A percentile compares a stretch with the other conserved stretches of the same genome.
Evolutionary conservation across 2,797 vertebrate species (phyloP).

Genomic region (Danio kyathit): DNA sequence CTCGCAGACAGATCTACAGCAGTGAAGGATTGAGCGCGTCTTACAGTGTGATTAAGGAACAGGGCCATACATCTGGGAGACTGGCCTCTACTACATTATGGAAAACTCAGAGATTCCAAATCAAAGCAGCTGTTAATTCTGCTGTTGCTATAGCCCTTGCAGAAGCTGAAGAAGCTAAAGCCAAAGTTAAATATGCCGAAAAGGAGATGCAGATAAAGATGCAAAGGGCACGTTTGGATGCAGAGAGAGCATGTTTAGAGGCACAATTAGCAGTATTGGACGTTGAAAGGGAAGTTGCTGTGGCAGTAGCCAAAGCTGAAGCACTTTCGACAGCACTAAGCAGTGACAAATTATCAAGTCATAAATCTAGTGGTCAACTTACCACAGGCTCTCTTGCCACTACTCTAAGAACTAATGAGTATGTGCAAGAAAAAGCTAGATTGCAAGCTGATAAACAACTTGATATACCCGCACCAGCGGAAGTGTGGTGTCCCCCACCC

Average conservation of each 20-base stretch:
- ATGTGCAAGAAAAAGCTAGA: slow-evolving; percentile 5
- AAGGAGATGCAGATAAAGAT: slow-evolving; percentile 18
- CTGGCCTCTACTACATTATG: no score
- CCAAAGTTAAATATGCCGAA: slow-evolving; percentile 27
- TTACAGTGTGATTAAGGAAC: no score
- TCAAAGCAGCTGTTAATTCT: background rate
- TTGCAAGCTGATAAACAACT: background rate
- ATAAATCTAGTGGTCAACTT: no score
- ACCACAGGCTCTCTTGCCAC: no score
- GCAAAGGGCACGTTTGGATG: background rate
- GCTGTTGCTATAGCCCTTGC: background rate
- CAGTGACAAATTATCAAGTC: no score
- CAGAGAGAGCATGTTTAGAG: background rate
- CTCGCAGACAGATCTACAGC: no score
- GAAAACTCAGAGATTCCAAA: no score
- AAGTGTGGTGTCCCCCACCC: background rate
- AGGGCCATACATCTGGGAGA: no score
- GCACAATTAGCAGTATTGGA: background rate
- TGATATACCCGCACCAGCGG: accelerated
- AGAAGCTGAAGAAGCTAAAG: slow-evolving; percentile 4
- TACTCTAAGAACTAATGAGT: background rate
- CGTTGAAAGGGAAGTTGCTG: no score
- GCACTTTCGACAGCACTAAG: no score
- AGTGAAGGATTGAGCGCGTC: no score
- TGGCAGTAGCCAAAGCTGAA: no score